phyloP scores from a whole-genome alignment of 2,113 vertebrate genomes.

The Brevimyrus niger region DNA sequence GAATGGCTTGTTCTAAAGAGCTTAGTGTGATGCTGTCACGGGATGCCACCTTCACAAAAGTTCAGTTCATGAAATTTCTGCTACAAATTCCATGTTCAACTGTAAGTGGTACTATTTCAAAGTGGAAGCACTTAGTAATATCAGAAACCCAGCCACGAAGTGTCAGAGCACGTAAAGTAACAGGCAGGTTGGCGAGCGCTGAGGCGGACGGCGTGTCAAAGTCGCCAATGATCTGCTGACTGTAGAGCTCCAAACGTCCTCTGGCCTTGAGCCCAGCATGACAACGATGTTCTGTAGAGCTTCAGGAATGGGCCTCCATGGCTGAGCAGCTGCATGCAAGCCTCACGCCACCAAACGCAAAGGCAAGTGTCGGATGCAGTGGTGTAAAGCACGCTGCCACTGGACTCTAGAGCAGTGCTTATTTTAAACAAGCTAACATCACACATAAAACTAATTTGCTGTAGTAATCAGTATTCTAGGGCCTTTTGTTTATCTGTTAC shows the following conservation, averaged over 20 bases:
- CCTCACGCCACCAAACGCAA: background rate
- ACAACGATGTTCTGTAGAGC: background rate
- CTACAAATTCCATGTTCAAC: background rate
- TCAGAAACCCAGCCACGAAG: background rate
- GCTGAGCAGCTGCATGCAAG: background rate
- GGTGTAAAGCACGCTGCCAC: background rate
- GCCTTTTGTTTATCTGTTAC: background rate
- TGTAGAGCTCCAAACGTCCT: background rate
- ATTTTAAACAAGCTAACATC: background rate
- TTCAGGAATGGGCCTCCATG: background rate
- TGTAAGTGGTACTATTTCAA: background rate
- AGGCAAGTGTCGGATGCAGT: fast-evolving
- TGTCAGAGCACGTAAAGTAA: background rate
- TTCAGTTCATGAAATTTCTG: background rate
- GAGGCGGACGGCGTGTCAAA: background rate
- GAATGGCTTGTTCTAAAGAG: background rate
- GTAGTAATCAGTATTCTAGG: background rate
- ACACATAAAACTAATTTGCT: background rate
- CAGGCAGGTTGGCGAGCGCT: background rate
- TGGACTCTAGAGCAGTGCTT: background rate
- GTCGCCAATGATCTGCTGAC: background rate
- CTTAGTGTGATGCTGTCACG: background rate
- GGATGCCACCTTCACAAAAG: background rate
- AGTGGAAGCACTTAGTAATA: background rate
- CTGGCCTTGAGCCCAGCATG: background rate